These are phyloP conservation scores for Cotesia congregata DNA, from an alignment of 2,888 invertebrate species.

Conservation along the genomic window DNA sequence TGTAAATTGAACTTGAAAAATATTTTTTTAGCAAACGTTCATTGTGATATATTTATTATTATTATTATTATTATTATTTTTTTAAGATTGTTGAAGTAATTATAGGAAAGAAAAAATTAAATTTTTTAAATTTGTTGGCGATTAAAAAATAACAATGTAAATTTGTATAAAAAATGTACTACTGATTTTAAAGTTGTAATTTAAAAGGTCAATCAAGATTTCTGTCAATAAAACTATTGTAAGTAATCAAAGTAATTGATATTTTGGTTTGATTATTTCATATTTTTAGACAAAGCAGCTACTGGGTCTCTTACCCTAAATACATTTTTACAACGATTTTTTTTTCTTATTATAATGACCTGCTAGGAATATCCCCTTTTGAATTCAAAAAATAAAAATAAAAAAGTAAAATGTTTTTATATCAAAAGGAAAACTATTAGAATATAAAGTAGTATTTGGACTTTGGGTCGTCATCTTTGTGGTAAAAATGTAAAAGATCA, in stretches of 20 bases:
- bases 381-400: not conserved
- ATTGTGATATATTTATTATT: conserved; percentile 13
- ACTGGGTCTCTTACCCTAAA: too few relatives aligned
- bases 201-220: not conserved
- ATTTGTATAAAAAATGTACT: not conserved
- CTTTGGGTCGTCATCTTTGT: not conserved
- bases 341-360: not conserved
- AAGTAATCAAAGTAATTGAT: not conserved
- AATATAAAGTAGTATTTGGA: not conserved
- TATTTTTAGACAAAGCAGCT: too few relatives aligned
- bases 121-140: conserved; percentile 1
- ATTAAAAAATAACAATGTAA: not conserved
- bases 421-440: not conserved
- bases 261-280: too few relatives aligned
- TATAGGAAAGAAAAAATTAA: not conserved
- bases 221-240: not conserved
- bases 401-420: not conserved
- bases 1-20: not conserved
- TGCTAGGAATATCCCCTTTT: not conserved
- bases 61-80: not conserved
- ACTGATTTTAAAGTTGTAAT: not conserved
- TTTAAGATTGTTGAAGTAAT: conserved; percentile 2
- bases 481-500: not conserved
- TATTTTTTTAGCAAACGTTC: not conserved
- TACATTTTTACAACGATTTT: too few relatives aligned